Evolutionary conservation across 2,888 invertebrate genomes (phyloP).

Genomic region (Cheilosia impressa): DNA sequence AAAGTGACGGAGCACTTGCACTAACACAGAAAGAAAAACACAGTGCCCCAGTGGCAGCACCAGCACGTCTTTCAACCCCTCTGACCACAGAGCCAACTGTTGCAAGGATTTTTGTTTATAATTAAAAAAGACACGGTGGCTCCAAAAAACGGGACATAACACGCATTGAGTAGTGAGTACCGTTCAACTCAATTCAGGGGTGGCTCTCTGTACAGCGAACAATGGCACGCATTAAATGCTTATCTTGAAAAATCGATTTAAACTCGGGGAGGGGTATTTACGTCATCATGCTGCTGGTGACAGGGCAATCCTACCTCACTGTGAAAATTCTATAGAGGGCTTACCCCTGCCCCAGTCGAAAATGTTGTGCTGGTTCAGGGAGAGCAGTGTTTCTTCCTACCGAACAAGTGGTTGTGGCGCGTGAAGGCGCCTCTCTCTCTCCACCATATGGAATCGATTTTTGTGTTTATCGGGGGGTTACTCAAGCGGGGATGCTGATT

Average conservation of each 20-base stretch:
- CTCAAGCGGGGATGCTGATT: background rate
- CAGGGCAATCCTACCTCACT: slow-evolving; percentile 53
- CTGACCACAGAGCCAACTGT: slow-evolving; percentile 57
- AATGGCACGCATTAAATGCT: background rate
- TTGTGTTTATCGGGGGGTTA: slow-evolving; percentile 1
- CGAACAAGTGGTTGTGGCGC: slow-evolving; percentile 70
- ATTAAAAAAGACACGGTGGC: slow-evolving; percentile 44
- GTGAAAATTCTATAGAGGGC: slow-evolving; percentile 16
- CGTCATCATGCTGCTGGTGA: slow-evolving; percentile 36
- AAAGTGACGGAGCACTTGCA: slow-evolving; percentile 39
- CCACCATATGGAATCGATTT: slow-evolving; percentile 66
- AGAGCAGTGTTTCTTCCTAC: slow-evolving; percentile 19
- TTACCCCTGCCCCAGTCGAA: slow-evolving; percentile 1
- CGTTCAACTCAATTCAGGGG: background rate
- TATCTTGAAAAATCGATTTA: slow-evolving; percentile 63
- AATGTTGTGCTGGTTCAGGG: slow-evolving; percentile 50
- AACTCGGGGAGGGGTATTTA: background rate
- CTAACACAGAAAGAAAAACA: slow-evolving; percentile 5
- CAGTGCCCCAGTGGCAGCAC: background rate
- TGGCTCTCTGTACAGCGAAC: background rate
- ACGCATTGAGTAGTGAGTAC: background rate
- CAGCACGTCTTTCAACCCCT: slow-evolving; percentile 8
- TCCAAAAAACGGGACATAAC: slow-evolving; percentile 19
- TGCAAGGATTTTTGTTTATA: slow-evolving; percentile 65
- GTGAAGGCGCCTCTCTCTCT: slow-evolving; percentile 1